Evolutionary conservation across 2,888 invertebrate genomes (phyloP), one percentile per base, ranked within the genome.

Genomic region (Polydrusus tereticollis): DNA sequence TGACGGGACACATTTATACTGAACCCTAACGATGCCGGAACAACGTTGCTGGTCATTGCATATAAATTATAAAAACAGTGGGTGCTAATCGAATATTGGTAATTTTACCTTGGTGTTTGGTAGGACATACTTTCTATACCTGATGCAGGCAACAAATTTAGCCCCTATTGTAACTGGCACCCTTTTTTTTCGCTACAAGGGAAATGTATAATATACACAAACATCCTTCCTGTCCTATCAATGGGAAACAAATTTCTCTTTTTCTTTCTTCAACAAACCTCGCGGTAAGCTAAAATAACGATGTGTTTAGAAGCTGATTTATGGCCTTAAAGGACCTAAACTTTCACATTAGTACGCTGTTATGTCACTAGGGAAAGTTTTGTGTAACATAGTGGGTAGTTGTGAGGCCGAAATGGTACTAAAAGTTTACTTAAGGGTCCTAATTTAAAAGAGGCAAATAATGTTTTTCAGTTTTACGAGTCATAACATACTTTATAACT

Each of bases 181-280:
- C 43, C 29, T 29, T 47, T 62, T 64, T 55, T 29, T 14, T n/a
- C 3, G 18, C 47, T 29, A 41, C 59, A 67, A n/a, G n/a, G n/a
- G n/a, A 63, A 50, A 52, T 26, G 63, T 63, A 41, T 63, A 63
- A n/a, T 21, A 63, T 18, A 52, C 45, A 33, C 29, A 33, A 47
- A 62, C 60, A 36, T 58, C 38, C 58, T 66, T 52, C 55, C 65
- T 36, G 29, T 71, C 12, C 38, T 41, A 23, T 71, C 65, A 71
- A 71, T 71, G 52, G 67, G 71, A 71, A 60, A 71, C 71, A 71
- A 71, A 71, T 71, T 71, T 65, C 58, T 70, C 29, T 68, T 50
- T 65, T 55, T 57, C 29, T 62, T 64, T 20, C 29, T 58, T 59
- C 41, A 14, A 21, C 52, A 41, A 60, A 41, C 52, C 50, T 41